These are phyloP conservation scores for Masnerella sp. DNA, from an alignment of 2,888 invertebrate species.

Conservation along the genomic window DNA sequence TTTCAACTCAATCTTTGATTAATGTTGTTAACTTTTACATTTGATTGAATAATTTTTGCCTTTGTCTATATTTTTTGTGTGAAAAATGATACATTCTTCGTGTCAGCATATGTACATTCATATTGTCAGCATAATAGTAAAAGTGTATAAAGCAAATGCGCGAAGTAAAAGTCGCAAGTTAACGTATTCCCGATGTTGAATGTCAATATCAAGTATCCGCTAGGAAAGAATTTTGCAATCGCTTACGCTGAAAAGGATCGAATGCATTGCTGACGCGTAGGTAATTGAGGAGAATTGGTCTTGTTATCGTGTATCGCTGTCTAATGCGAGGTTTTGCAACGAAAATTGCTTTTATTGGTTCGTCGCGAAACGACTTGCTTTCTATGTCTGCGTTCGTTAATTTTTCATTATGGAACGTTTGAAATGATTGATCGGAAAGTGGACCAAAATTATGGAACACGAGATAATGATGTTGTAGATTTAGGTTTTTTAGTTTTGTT, in stretches of 20 bases:
- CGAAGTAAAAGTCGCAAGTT: constrained; percentile 50
- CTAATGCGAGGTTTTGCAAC: constrained; percentile 13
- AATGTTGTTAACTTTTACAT: too few species aligned
- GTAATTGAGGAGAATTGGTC: constrained; percentile 19
- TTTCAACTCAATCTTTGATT: too few species aligned
- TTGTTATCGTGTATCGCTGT: constrained; percentile 32
- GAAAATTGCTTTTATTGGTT: not conserved
- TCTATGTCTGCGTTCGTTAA: too few species aligned
- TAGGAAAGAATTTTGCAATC: constrained; percentile 49
- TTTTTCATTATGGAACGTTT: too few species aligned
- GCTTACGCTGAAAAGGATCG: constrained; percentile 32
- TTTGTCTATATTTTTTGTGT: too few species aligned
- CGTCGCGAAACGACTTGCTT: too few species aligned
- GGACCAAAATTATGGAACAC: too few species aligned
- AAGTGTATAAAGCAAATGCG: constrained; percentile 35
- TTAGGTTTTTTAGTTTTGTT: too few species aligned
- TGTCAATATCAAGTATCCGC: constrained; percentile 55
- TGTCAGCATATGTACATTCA: constrained; percentile 7
- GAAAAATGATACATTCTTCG: not conserved
- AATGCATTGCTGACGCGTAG: constrained; percentile 26
- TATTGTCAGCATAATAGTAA: constrained; percentile 28
- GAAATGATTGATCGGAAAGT: too few species aligned
- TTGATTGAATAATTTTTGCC: too few species aligned
- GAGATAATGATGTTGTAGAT: too few species aligned
- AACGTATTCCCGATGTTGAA: constrained; percentile 50